Conservation (phyloP, 1,140 invertebrate genomes). For the Cryptotermes secundus region DNA sequence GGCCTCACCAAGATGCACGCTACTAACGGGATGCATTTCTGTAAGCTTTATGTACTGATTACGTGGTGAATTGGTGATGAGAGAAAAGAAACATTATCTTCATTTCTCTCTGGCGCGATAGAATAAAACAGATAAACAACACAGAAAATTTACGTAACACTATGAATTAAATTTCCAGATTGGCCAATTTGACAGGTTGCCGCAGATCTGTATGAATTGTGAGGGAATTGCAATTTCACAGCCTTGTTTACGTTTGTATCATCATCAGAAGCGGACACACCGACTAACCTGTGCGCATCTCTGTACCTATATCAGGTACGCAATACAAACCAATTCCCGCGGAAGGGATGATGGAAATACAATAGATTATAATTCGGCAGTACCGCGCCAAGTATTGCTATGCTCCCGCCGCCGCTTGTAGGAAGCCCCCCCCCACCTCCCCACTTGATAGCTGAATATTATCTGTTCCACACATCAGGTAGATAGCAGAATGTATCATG, state of each 20-base stretch:
- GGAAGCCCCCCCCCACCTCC: not conserved
- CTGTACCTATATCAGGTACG: not conserved
- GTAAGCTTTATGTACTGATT: too few relatives aligned
- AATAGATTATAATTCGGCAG: not conserved
- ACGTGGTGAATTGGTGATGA: too few relatives aligned
- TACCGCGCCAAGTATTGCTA: not conserved
- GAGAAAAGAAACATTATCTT: too few relatives aligned
- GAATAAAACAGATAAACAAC: too few relatives aligned
- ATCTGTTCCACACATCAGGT: not conserved
- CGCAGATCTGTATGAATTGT: not conserved
- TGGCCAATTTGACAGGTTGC: not conserved
- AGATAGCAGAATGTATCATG: too few relatives aligned
- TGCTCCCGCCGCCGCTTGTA: not conserved
- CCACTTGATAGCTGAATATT: too few relatives aligned
- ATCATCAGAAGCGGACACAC: not conserved
- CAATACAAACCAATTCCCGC: conserved; percentile 12
- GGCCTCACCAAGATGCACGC: too few relatives aligned
- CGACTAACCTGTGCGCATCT: not conserved
- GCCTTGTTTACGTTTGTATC: not conserved
- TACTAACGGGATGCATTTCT: too few relatives aligned
- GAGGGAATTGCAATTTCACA: not conserved
- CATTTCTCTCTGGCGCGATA: too few relatives aligned
- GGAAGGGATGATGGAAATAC: not conserved
- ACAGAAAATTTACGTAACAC: too few relatives aligned
- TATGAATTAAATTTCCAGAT: not conserved